phyloP scores from a whole-genome alignment of 2,888 invertebrate species.

The Limenitis camilla region DNA sequence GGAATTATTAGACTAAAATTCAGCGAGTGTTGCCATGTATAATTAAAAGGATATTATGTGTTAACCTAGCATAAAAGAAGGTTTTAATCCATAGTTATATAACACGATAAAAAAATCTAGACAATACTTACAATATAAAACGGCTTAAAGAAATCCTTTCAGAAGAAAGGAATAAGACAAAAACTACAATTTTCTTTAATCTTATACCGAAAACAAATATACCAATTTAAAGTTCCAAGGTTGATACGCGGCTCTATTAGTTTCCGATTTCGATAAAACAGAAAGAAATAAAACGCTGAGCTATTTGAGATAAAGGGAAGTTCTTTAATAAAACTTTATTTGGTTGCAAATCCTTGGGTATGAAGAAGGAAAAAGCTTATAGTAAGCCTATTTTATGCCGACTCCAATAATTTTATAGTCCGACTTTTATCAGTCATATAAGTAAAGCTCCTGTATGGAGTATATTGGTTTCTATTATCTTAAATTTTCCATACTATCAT shows the following conservation, averaged over 20 bases:
- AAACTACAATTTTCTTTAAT: background rate
- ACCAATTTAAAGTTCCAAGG: conserved; percentile 20
- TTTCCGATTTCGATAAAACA: conserved; percentile 22
- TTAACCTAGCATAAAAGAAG: too few species aligned
- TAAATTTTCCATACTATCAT: too few species aligned
- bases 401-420: conserved; percentile 35
- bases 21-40: too few species aligned
- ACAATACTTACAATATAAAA: too few species aligned
- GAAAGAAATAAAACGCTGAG: conserved; percentile 48
- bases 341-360: conserved; percentile 38
- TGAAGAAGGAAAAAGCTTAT: too few species aligned
- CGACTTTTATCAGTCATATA: conserved; percentile 26
- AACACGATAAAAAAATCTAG: too few species aligned
- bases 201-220: conserved; percentile 3
- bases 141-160: background rate
- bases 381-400: conserved; percentile 30
- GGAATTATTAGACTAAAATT: too few species aligned
- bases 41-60: too few species aligned
- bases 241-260: conserved; percentile 15
- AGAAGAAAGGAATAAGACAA: background rate
- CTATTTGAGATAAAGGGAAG: conserved; percentile 40
- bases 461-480: conserved; percentile 5
- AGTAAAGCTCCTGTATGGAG: conserved; percentile 22
- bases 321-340: conserved; percentile 56
- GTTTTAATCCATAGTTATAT: too few species aligned